Percentiles rank a stretch among this genome's conserved stretches.
Conservation (phyloP, 35 echinoderm and acorn worm genomes). For the Apostichopus californicus region DNA sequence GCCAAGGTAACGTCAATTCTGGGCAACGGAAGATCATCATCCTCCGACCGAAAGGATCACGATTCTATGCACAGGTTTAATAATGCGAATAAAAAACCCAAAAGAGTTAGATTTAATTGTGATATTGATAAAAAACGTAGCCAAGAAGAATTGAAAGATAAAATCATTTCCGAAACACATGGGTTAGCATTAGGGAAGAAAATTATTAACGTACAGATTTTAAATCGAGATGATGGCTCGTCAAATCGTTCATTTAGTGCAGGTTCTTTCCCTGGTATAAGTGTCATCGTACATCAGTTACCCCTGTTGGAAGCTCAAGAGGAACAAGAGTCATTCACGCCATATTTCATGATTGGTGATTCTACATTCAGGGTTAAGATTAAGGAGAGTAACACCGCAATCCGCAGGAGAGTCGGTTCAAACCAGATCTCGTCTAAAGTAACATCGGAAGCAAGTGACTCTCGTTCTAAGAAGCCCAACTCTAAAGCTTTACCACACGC, state of each 20-base stretch:
- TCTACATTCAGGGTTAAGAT: slow-evolving; percentile 41
- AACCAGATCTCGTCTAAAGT: too few species aligned
- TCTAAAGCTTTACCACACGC: too few species aligned
- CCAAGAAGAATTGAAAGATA: not conserved
- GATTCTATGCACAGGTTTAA: too few species aligned
- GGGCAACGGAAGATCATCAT: too few species aligned
- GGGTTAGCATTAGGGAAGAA: not conserved
- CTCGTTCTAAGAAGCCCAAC: too few species aligned
- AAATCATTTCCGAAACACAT: slow-evolving; percentile 9
- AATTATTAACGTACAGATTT: not conserved
- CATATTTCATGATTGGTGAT: not conserved
- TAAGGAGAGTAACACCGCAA: not conserved
- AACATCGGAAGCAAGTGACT: too few species aligned
- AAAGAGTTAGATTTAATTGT: not conserved
- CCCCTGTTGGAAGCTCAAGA: not conserved
- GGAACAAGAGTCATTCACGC: not conserved
- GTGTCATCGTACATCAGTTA: not conserved
- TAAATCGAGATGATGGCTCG: not conserved
- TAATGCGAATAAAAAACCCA: not conserved
- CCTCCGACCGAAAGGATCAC: too few species aligned
- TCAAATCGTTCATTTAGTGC: too few species aligned
- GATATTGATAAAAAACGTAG: not conserved
- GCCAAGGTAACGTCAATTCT: too few species aligned
- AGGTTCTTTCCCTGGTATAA: too few species aligned
- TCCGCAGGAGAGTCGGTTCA: too few species aligned